A percentile compares a stretch with the other conserved stretches of the same genome.
These are phyloP conservation scores for Ianthella basta DNA, from an alignment of 37 sponge, comb jelly and placozoan genomes.

Conservation along the genomic window DNA sequence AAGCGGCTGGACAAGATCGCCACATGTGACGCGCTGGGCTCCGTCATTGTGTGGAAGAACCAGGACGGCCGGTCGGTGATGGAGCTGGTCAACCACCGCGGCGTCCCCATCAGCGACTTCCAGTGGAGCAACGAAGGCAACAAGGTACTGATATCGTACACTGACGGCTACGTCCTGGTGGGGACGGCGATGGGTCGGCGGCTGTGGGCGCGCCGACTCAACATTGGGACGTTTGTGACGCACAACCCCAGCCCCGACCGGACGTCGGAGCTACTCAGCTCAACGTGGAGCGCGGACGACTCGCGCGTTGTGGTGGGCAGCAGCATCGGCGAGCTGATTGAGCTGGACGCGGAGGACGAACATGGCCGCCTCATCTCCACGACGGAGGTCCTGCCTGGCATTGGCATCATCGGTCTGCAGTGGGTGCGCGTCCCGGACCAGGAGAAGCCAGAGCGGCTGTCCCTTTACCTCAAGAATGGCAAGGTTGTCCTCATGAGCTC, in stretches of 20 bases:
- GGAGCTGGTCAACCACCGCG: slow-evolving; percentile 92
- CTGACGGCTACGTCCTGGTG: slow-evolving; percentile 89
- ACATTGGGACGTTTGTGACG: slow-evolving; percentile 85
- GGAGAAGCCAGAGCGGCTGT: slow-evolving; percentile 58
- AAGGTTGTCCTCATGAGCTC: slow-evolving; percentile 93
- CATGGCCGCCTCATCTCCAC: slow-evolving; percentile 80
- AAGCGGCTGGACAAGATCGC: slow-evolving; percentile 85
- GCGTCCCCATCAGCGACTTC: slow-evolving; percentile 84
- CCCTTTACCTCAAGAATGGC: slow-evolving; percentile 83
- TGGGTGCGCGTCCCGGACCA: slow-evolving; percentile 71
- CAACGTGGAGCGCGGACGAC: slow-evolving; percentile 92
- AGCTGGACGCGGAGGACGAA: slow-evolving; percentile 79
- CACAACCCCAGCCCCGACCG: slow-evolving; percentile 61
- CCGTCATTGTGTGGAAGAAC: slow-evolving; percentile 90
- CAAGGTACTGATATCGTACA: slow-evolving; percentile 87
- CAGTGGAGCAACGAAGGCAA: slow-evolving; percentile 91
- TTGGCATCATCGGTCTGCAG: slow-evolving; percentile 85
- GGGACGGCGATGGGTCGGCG: slow-evolving; percentile 88
- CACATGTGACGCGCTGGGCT: slow-evolving; percentile 86
- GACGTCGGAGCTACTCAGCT: slow-evolving; percentile 66
- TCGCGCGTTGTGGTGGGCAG: slow-evolving; percentile 78
- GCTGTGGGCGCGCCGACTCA: slow-evolving; percentile 89
- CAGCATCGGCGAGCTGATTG: slow-evolving; percentile 88
- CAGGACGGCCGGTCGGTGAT: slow-evolving; percentile 91
- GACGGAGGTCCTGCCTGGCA: slow-evolving; percentile 89